Percentiles rank a stretch among this genome's conserved stretches.
Evolutionary conservation across 2,888 invertebrate genomes (phyloP).

Genomic region (Keiferia lycopersicella): DNA sequence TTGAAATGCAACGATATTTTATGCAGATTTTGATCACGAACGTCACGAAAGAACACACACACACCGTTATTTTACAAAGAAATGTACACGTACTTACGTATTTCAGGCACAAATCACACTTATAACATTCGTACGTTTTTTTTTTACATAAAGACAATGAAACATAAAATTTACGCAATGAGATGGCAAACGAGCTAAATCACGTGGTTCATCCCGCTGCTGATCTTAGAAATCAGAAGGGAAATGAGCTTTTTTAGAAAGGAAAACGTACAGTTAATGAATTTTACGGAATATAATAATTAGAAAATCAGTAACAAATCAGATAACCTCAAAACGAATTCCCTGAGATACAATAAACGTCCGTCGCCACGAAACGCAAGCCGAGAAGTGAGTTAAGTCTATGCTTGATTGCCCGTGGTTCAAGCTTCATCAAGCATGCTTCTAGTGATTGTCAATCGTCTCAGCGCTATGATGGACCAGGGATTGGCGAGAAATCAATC

Average conservation of each 20-base stretch:
- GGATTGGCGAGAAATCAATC: too few species aligned
- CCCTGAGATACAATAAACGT: background rate
- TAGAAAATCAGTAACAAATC: background rate
- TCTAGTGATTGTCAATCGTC: too few species aligned
- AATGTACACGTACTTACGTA: background rate
- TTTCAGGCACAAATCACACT: background rate
- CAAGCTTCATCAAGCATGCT: too few species aligned
- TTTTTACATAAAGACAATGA: too few species aligned
- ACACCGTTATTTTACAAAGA: background rate
- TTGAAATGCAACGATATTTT: background rate
- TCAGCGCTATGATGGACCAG: too few species aligned
- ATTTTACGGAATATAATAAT: background rate
- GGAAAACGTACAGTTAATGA: background rate
- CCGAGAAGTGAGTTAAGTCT: too few species aligned
- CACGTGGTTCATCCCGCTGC: constrained; percentile 21
- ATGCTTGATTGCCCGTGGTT: too few species aligned
- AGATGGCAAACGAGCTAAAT: constrained; percentile 3
- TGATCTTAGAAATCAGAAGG: constrained; percentile 30
- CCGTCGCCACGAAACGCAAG: background rate
- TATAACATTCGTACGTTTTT: background rate
- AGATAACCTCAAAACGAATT: background rate
- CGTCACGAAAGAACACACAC: background rate
- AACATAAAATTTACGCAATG: background rate
- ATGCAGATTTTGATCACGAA: background rate
- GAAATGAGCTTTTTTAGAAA: constrained; percentile 43